phyloP scores from a whole-genome alignment of 92 coral and sea anemone species.

The Virgularia gustaviana region DNA sequence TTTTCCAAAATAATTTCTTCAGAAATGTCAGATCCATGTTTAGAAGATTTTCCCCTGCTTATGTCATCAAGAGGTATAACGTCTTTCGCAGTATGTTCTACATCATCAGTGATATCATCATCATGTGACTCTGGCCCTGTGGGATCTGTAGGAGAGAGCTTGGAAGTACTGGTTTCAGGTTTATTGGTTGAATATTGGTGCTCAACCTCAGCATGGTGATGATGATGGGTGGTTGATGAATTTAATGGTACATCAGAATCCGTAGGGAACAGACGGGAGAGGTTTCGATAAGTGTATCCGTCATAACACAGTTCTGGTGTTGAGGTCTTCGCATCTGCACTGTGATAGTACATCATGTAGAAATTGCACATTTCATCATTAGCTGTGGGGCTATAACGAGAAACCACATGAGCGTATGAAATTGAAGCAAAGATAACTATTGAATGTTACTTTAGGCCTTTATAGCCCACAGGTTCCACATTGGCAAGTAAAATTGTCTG shows the following conservation, averaged over 20 bases:
- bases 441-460: neutral
- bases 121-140: neutral
- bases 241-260: constrained; percentile 30
- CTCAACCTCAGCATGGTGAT: constrained; percentile 19
- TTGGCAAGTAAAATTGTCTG: no score
- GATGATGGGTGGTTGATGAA: constrained; percentile 7
- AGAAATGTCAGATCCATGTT: neutral
- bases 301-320: constrained; percentile 2
- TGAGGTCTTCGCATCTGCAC: constrained; percentile 18
- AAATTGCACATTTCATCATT: constrained; percentile 96
- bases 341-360: constrained; percentile 90
- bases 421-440: neutral
- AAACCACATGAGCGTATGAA: neutral
- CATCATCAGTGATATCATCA: no score
- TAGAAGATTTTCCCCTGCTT: neutral
- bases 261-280: constrained; percentile 12
- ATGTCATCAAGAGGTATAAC: neutral
- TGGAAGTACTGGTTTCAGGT: neutral
- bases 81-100: neutral
- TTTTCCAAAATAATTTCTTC: no score
- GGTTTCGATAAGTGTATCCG: neutral
- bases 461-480: no score
- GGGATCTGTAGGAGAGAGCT: neutral
- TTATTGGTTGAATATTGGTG: neutral
- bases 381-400: constrained; percentile 60